These are phyloP conservation scores for Phylloscopus collybita DNA, from an alignment of 2,797 vertebrate genomes.

Conservation along the genomic window DNA sequence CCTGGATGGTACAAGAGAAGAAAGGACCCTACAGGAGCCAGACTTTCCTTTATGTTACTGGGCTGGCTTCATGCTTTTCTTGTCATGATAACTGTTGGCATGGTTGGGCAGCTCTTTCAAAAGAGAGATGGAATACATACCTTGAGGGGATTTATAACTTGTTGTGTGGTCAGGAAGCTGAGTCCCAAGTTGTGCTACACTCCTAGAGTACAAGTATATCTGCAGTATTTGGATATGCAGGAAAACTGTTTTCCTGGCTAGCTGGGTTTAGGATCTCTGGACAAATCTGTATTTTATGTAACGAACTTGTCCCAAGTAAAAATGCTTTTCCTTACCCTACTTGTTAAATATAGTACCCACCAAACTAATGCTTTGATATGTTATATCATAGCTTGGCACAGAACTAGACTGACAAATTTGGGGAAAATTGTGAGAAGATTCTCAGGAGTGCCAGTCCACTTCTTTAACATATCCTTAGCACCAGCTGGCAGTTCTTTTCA, in stretches of 20 bases:
- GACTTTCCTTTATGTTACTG: neutral
- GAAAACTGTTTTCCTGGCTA: neutral
- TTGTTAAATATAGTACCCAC: slow-evolving; percentile 25
- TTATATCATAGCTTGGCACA: slow-evolving; percentile 46
- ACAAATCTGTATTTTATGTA: slow-evolving; percentile 23
- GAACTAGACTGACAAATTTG: slow-evolving; percentile 44
- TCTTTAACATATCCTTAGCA: slow-evolving; percentile 51
- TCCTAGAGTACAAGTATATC: neutral
- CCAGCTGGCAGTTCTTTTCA: slow-evolving; percentile 60
- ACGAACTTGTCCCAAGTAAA: neutral
- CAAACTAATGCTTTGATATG: slow-evolving; percentile 20
- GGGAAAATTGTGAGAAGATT: slow-evolving; percentile 47
- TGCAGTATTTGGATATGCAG: neutral
- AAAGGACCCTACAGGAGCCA: neutral
- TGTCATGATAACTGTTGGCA: neutral
- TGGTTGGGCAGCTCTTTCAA: neutral
- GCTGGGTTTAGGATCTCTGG: neutral
- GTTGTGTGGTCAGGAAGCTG: neutral
- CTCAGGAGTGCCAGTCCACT: slow-evolving; percentile 61
- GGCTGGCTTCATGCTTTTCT: neutral
- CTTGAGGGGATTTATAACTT: neutral
- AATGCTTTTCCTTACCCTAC: slow-evolving; percentile 27
- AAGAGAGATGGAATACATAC: neutral
- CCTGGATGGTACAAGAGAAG: neutral
- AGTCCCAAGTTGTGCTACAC: neutral